Conservation (phyloP, 2,797 vertebrate genomes). For the Gymnodraco acuticeps region DNA sequence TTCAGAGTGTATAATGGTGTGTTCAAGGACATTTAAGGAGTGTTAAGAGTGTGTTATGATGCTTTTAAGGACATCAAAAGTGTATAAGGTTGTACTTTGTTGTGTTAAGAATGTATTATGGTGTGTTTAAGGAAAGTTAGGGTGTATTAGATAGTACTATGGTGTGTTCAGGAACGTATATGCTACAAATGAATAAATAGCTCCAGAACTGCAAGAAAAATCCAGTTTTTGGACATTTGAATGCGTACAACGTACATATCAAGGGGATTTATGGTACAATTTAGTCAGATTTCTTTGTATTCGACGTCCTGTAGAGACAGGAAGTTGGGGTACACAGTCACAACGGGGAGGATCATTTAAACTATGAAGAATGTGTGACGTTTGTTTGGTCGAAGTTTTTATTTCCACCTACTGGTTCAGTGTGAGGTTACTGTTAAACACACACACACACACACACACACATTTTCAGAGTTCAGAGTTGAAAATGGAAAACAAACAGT, state of each 20-base stretch:
- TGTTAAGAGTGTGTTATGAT: neutral
- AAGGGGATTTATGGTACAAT: no score
- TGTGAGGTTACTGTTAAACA: constrained; percentile 41
- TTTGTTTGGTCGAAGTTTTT: constrained; percentile 50
- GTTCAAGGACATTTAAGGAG: neutral
- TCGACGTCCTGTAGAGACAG: neutral
- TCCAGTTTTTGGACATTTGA: no score
- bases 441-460: constrained; percentile 17
- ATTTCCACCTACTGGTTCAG: constrained; percentile 62
- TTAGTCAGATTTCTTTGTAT: no score
- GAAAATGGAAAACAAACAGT: constrained; percentile 52
- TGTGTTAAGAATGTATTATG: neutral
- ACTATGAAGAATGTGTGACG: constrained; percentile 47
- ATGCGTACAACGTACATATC: no score
- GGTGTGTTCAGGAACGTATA: neutral
- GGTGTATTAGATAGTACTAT: no score
- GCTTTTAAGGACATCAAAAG: no score
- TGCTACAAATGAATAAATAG: no score
- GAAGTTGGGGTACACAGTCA: neutral
- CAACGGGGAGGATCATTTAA: constrained; percentile 11
- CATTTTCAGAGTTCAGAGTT: neutral
- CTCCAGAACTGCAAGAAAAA: no score
- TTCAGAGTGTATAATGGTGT: neutral
- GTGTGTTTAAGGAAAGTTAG: no score
- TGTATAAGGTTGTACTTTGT: no score